phyloP scores from a whole-genome alignment of 2,113 vertebrate species.

The Paralichthys olivaceus region DNA sequence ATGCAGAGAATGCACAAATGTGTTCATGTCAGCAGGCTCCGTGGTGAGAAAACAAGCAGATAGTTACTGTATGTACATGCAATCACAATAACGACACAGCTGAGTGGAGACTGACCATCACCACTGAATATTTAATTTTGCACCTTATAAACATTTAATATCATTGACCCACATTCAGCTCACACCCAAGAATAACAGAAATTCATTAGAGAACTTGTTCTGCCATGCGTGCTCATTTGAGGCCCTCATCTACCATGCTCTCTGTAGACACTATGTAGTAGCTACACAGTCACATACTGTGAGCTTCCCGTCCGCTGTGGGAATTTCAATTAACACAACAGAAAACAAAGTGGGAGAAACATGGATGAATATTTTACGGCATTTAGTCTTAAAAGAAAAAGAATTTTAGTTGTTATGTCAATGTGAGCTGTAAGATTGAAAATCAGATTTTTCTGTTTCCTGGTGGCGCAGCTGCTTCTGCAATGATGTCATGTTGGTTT shows the following conservation, averaged over 20 bases:
- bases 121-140: conserved; percentile 63
- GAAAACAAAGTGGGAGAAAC: conserved; percentile 18
- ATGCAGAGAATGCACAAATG: conserved; percentile 19
- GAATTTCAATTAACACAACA: conserved; percentile 34
- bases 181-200: conserved; percentile 46
- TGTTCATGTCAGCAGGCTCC: not conserved
- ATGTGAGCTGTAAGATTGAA: not conserved
- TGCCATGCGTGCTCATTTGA: conserved; percentile 43
- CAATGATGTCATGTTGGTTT: not conserved
- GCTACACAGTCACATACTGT: not conserved
- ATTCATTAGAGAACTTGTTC: conserved; percentile 52
- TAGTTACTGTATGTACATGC: conserved; percentile 11
- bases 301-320: not conserved
- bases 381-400: conserved; percentile 32
- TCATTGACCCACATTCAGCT: conserved; percentile 68
- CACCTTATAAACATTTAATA: conserved; percentile 74
- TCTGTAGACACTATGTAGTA: conserved; percentile 5
- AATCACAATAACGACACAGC: conserved; percentile 15
- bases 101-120: conserved; percentile 53
- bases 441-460: conserved; percentile 8
- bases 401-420: conserved; percentile 8
- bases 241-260: conserved; percentile 14
- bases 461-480: not conserved
- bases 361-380: conserved; percentile 34
- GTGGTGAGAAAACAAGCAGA: conserved; percentile 13